Evolutionary conservation across 2,113 vertebrate genomes (phyloP).

Genomic region (Festucalex cinctus): DNA sequence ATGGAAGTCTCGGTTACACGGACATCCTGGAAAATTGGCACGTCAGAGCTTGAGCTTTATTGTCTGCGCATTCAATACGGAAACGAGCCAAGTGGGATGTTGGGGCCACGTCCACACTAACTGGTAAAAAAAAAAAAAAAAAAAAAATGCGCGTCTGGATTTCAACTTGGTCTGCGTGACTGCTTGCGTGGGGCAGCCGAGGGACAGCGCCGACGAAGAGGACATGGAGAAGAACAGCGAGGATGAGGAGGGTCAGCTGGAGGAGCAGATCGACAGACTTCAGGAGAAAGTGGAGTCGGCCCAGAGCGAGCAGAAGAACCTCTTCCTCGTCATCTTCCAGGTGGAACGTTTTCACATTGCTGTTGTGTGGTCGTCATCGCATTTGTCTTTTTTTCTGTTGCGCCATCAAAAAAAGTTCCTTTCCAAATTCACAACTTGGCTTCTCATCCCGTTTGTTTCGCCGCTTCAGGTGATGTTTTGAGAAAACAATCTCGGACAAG

Average conservation of each 20-base stretch:
- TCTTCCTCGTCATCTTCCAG: conserved; percentile 98
- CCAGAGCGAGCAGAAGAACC: conserved; percentile 98
- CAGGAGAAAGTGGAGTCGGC: conserved; percentile 97
- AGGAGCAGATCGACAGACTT: conserved; percentile 92
- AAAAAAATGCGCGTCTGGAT: no score
- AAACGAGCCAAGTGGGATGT: not conserved
- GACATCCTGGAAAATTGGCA: no score
- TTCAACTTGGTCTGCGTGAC: not conserved
- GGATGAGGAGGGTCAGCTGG: conserved; percentile 88
- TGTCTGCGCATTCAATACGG: no score
- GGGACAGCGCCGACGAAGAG: conserved; percentile 85
- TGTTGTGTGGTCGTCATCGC: no score
- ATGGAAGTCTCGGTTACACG: no score
- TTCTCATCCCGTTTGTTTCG: no score
- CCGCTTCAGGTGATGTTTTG: not conserved
- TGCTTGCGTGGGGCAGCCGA: conserved; percentile 54
- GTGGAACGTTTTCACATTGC: conserved; percentile 47
- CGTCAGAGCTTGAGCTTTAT: no score
- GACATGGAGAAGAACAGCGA: conserved; percentile 90
- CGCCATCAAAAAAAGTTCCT: no score
- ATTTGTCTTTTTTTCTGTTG: no score
- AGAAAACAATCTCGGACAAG: not conserved
- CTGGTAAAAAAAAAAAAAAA: no score
- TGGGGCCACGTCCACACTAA: no score
- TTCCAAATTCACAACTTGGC: no score